Evolutionary conservation across 1,140 invertebrate genomes (phyloP).

Genomic region (Microplitis mediator): DNA sequence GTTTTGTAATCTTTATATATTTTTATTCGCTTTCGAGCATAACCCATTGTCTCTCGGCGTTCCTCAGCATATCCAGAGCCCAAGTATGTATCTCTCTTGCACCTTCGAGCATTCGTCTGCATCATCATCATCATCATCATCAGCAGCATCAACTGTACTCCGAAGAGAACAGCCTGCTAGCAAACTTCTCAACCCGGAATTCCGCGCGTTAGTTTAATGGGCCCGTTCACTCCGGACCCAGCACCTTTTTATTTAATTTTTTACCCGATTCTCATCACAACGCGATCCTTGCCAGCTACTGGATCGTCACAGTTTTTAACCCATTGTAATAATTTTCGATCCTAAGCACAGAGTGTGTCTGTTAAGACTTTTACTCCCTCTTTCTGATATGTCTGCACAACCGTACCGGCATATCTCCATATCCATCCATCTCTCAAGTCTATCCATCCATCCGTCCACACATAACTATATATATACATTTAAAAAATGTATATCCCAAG

Average conservation of each 20-base stretch:
- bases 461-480: no score
- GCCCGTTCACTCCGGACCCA: conserved; percentile 28
- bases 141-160: not conserved
- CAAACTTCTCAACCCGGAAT: conserved; percentile 32
- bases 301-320: conserved; percentile 43
- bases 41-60: not conserved
- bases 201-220: conserved; percentile 35
- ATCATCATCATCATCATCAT: not conserved
- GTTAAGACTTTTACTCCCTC: not conserved
- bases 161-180: not conserved
- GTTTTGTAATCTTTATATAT: conserved; percentile 11
- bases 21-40: conserved; percentile 7
- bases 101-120: not conserved
- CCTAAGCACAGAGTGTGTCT: conserved; percentile 4
- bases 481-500: not conserved
- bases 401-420: not conserved
- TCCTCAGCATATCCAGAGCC: conserved; percentile 10
- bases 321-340: conserved; percentile 44
- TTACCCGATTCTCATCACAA: conserved; percentile 30
- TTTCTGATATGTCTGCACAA: not conserved
- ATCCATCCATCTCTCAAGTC: not conserved
- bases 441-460: conserved; percentile 4
- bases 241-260: conserved; percentile 36
- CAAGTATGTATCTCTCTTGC: not conserved
- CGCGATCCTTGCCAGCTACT: conserved; percentile 45